A percentile compares a stretch with the other conserved stretches of the same genome.
Conservation (phyloP, 2,113 vertebrate genomes). For the Hippocampus barbouri region DNA sequence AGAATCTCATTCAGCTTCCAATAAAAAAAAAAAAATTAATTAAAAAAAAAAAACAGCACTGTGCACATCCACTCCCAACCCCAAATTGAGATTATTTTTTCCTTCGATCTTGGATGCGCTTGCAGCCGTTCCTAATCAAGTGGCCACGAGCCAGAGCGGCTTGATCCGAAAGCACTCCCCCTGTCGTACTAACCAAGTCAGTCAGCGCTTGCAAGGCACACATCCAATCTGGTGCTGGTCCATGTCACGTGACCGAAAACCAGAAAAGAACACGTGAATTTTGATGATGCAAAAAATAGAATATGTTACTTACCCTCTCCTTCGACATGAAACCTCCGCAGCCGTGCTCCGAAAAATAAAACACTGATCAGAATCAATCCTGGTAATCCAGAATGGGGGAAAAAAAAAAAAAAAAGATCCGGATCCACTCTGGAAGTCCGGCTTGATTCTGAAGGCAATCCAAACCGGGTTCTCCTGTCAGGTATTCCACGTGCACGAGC, state of each 20-base stretch:
- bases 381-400: constrained; percentile 36
- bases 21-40: too few relatives aligned
- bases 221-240: too few relatives aligned
- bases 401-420: not conserved
- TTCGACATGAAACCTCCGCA: constrained; percentile 70
- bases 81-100: not conserved
- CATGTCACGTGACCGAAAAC: not conserved
- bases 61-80: not conserved
- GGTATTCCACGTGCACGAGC: not conserved
- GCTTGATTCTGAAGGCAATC: not conserved
- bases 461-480: not conserved
- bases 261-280: not conserved
- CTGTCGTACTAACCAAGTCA: constrained; percentile 31
- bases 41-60: not conserved
- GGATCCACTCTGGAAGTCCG: not conserved
- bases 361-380: not conserved
- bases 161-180: constrained; percentile 44
- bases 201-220: not conserved
- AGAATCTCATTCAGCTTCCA: not conserved
- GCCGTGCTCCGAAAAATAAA: constrained; percentile 11
- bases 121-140: not conserved
- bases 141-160: not conserved
- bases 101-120: not conserved
- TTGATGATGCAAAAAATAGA: not conserved
- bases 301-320: constrained; percentile 64